phyloP scores from a whole-genome alignment of 2,888 invertebrate species.

The Thymelicus acteon region DNA sequence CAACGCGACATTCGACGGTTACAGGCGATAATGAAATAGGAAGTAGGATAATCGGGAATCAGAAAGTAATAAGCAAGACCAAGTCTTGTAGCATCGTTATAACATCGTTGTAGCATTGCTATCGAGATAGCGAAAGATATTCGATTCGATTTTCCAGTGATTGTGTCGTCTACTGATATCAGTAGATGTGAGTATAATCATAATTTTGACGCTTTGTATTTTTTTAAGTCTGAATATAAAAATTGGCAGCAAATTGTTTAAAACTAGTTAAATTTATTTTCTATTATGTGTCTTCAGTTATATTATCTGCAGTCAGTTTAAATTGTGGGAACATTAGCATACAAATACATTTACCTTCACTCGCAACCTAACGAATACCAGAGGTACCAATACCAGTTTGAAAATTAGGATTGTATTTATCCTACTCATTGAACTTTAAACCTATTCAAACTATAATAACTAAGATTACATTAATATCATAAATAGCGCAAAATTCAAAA shows the following conservation, averaged over 20 bases:
- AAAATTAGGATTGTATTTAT: too few species aligned
- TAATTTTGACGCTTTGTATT: too few species aligned
- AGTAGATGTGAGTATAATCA: too few species aligned
- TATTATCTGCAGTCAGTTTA: too few species aligned
- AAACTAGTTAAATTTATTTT: too few species aligned
- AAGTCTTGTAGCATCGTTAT: slow-evolving; percentile 3
- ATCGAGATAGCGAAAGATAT: slow-evolving; percentile 11
- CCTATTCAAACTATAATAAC: too few species aligned
- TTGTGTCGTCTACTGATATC: background rate
- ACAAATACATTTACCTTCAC: background rate
- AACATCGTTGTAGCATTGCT: slow-evolving; percentile 7
- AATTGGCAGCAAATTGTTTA: too few species aligned
- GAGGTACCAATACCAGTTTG: too few species aligned
- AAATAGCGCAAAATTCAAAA: background rate
- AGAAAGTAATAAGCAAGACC: slow-evolving; percentile 12
- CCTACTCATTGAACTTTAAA: too few species aligned
- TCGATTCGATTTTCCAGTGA: slow-evolving; percentile 19
- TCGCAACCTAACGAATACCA: background rate
- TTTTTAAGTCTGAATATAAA: too few species aligned
- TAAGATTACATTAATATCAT: background rate
- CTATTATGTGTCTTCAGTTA: too few species aligned
- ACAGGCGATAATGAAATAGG: slow-evolving; percentile 40
- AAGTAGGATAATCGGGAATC: slow-evolving; percentile 32
- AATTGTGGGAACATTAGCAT: background rate
- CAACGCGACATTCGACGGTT: slow-evolving; percentile 35